These are phyloP conservation scores for Phoenicopterus ruber DNA, from an alignment of 2,113 vertebrate genomes.

Conservation along the genomic window DNA sequence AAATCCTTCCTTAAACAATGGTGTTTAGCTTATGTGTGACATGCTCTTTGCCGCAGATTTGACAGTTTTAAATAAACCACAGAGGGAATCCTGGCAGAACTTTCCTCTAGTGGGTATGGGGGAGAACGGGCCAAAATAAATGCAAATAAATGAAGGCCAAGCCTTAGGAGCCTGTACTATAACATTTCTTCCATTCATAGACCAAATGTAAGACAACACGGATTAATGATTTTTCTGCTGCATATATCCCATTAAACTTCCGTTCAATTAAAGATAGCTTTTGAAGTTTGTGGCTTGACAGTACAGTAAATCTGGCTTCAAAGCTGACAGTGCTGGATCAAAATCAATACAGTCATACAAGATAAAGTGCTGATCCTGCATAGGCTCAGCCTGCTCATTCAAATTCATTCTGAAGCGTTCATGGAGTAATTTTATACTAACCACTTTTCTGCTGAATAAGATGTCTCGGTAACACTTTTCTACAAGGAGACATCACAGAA, in stretches of 20 bases:
- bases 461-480: background rate
- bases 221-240: background rate
- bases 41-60: background rate
- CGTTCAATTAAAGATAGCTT: background rate
- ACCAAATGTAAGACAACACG: background rate
- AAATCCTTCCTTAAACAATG: background rate
- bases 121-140: background rate
- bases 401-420: background rate
- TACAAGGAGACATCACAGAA: background rate
- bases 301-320: slow-evolving; percentile 14
- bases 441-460: background rate
- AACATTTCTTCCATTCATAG: background rate
- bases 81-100: background rate
- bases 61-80: background rate
- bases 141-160: background rate
- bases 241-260: background rate
- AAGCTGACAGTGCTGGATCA: background rate
- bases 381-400: background rate
- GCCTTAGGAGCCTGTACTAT: background rate
- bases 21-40: background rate
- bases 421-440: background rate
- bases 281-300: slow-evolving; percentile 1
- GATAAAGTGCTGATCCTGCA: slow-evolving; percentile 19
- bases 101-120: background rate
- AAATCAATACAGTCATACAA: background rate